phyloP scores from a whole-genome alignment of 2,113 vertebrate genomes.

The Regulus satrapa region DNA sequence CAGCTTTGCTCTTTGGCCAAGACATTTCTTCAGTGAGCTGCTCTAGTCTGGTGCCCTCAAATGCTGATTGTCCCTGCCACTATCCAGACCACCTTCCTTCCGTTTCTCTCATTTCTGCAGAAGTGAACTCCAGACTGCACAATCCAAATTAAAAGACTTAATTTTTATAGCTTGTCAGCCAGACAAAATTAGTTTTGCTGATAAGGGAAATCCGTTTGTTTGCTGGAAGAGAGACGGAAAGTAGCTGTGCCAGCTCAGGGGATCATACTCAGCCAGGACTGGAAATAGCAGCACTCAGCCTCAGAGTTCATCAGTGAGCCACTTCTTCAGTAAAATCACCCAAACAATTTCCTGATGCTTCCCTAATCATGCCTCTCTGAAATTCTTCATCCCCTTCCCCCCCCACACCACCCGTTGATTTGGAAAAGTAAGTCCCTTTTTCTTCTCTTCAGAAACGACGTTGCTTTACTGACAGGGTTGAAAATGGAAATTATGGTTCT shows the following conservation, averaged over 20 bases:
- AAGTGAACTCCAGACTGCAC: neutral
- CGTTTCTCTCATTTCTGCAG: neutral
- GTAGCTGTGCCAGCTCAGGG: neutral
- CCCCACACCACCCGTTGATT: neutral
- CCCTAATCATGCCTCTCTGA: neutral
- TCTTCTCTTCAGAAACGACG: neutral
- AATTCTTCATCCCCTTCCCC: neutral
- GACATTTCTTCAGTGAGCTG: neutral
- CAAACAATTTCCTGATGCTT: constrained; percentile 26
- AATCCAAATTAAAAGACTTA: neutral
- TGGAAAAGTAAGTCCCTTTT: neutral
- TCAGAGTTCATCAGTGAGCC: constrained; percentile 3
- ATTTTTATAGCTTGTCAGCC: neutral
- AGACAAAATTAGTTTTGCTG: constrained; percentile 21
- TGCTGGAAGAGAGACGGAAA: neutral
- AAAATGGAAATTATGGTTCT: neutral
- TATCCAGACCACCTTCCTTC: neutral
- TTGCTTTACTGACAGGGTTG: neutral
- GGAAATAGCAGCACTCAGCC: constrained; percentile 16
- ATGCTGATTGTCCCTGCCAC: neutral
- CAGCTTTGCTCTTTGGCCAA: neutral
- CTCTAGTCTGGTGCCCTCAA: neutral
- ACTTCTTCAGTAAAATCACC: constrained; percentile 26
- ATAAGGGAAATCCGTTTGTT: neutral
- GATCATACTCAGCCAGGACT: neutral